Conservation (phyloP, 2,888 invertebrate genomes). For the Saturnia japonica region DNA sequence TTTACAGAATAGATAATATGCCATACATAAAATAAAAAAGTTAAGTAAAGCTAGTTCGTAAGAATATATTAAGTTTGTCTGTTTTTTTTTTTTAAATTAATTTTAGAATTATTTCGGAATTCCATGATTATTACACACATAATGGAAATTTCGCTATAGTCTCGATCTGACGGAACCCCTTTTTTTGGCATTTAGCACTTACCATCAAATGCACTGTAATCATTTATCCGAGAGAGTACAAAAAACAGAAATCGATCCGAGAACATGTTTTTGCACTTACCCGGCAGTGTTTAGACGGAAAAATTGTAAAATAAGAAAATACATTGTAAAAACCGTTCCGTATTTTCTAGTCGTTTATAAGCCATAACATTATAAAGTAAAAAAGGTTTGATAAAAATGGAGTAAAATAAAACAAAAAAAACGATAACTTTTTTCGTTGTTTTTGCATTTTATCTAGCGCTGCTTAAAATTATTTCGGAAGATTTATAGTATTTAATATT, state of each 20-base stretch:
- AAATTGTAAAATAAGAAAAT: slow-evolving; percentile 1
- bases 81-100: not conserved
- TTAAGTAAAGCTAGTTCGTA: too few species aligned
- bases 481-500: too few species aligned
- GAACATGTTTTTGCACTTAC: slow-evolving; percentile 6
- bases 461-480: too few species aligned
- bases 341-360: not conserved
- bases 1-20: not conserved
- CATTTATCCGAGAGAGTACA: not conserved
- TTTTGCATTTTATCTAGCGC: too few species aligned
- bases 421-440: too few species aligned
- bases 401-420: too few species aligned
- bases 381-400: not conserved
- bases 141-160: not conserved
- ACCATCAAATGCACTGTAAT: not conserved
- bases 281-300: slow-evolving; percentile 3
- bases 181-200: not conserved
- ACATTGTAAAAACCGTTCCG: not conserved
- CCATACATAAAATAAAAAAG: too few species aligned
- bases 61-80: not conserved
- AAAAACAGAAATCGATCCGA: not conserved
- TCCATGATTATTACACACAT: not conserved
- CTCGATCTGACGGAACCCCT: not conserved
- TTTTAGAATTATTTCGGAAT: too few species aligned
- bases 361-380: not conserved